Conservation (phyloP, 2,113 vertebrate species). For the Notiomystis cincta region DNA sequence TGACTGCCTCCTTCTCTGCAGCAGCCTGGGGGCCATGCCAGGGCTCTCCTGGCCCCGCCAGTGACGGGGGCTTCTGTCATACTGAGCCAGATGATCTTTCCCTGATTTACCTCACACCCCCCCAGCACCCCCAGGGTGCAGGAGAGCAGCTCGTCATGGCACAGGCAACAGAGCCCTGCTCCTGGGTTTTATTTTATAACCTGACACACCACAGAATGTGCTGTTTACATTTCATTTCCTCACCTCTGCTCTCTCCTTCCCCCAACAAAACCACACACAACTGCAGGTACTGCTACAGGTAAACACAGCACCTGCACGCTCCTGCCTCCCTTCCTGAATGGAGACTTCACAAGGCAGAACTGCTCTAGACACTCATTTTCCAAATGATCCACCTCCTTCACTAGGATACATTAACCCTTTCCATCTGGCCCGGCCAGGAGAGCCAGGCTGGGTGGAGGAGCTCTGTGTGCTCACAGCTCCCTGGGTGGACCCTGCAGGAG, state of each 20-base stretch:
- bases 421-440: neutral
- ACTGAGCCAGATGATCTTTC: neutral
- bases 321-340: neutral
- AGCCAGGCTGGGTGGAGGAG: neutral
- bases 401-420: neutral
- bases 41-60: neutral
- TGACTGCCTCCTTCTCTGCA: neutral
- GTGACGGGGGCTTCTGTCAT: fast-evolving
- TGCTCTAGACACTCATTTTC: neutral
- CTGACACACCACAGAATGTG: neutral
- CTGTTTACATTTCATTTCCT: neutral
- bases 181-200: neutral
- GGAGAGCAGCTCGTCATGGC: neutral
- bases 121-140: neutral
- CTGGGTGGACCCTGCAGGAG: neutral
- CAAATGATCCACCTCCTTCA: neutral
- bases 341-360: neutral
- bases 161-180: neutral
- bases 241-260: neutral
- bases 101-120: too few species aligned
- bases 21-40: neutral
- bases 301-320: neutral
- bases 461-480: neutral
- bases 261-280: neutral
- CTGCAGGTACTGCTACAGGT: fast-evolving